Evolutionary conservation across 2,888 invertebrate genomes (phyloP).

Genomic region (Ectemnius continuus): DNA sequence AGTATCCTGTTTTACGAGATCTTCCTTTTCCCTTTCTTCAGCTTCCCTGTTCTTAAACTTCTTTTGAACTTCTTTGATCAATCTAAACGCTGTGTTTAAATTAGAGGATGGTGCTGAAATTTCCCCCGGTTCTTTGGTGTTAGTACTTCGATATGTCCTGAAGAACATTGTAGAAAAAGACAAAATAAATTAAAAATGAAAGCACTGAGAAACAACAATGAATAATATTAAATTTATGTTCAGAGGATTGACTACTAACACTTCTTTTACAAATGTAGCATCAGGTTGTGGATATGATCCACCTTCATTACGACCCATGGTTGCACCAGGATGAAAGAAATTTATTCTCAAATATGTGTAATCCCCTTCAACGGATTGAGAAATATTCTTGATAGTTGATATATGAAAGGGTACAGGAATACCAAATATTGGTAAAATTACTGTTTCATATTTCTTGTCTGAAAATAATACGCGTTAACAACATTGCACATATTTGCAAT

Average conservation of each 20-base stretch:
- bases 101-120: conserved; percentile 96
- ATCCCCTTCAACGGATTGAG: conserved; percentile 98
- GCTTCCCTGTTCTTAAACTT: conserved; percentile 98
- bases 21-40: conserved; percentile 98
- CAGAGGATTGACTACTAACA: conserved; percentile 82
- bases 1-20: conserved; percentile 98
- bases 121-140: conserved; percentile 98
- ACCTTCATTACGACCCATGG: conserved; percentile 96
- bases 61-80: conserved; percentile 99
- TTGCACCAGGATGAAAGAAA: conserved; percentile 98
- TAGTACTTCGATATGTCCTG: conserved; percentile 96
- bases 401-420: conserved; percentile 98
- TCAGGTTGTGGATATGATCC: conserved; percentile 95
- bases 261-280: conserved; percentile 98
- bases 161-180: conserved; percentile 59
- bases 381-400: conserved; percentile 99
- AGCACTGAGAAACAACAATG: background rate
- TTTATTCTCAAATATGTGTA: conserved; percentile 99
- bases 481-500: background rate
- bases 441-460: conserved; percentile 98
- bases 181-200: conserved; percentile 11
- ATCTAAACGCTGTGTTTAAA: conserved; percentile 96
- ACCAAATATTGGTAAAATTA: conserved; percentile 98
- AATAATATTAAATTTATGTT: conserved; percentile 15
- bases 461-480: conserved; percentile 63